Conservation (phyloP, 2,888 invertebrate genomes). For the Philaethria dido region DNA sequence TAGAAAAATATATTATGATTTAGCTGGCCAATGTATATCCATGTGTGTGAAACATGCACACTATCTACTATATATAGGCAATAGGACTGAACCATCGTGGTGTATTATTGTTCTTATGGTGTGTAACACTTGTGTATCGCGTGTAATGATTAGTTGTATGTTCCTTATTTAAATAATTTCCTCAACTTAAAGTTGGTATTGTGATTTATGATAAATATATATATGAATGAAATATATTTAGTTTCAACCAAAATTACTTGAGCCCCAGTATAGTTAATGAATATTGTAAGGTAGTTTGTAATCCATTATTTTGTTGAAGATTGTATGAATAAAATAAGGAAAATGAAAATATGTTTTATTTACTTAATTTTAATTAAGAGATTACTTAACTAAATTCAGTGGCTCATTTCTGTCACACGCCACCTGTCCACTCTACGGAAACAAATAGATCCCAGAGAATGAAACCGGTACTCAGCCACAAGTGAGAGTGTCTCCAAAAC, state of each 20-base stretch:
- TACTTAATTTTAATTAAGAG: constrained; percentile 12
- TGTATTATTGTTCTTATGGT: constrained; percentile 45
- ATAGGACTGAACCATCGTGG: constrained; percentile 28
- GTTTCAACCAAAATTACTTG: constrained; percentile 64
- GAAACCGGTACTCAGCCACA: no score
- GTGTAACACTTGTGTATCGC: constrained; percentile 52
- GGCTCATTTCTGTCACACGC: no score
- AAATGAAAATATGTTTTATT: constrained; percentile 53
- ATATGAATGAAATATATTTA: constrained; percentile 75
- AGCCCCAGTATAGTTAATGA: constrained; percentile 70
- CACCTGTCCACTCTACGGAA: no score
- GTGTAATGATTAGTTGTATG: constrained; percentile 51
- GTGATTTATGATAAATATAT: constrained; percentile 75
- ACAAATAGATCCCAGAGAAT: no score
- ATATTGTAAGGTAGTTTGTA: constrained; percentile 71
- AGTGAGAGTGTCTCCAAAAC: no score
- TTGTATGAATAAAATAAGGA: constrained; percentile 80
- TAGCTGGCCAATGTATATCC: not conserved
- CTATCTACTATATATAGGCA: constrained; percentile 6
- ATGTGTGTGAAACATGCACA: not conserved
- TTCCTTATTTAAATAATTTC: constrained; percentile 60
- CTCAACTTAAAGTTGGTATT: constrained; percentile 81
- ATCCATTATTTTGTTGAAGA: constrained; percentile 79
- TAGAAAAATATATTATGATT: not conserved
- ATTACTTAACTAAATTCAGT: no score